These are phyloP conservation scores for Hydrolagus colliei DNA, from an alignment of 2,797 vertebrate genomes.

Conservation along the genomic window DNA sequence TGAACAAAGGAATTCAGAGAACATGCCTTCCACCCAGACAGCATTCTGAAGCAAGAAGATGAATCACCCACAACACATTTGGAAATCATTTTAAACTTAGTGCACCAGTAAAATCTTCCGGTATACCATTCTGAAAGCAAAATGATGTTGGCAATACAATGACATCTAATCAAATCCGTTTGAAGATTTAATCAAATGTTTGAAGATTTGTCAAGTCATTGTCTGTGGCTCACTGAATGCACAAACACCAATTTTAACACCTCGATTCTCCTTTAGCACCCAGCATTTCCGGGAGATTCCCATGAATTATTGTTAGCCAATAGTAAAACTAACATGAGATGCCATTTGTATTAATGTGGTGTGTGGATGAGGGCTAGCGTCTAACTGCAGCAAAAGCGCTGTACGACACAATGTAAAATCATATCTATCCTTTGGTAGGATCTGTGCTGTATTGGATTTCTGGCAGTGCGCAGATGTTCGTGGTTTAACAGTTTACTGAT, in stretches of 20 bases:
- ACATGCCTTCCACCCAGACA: background rate
- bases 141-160: background rate
- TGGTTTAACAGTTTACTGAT: background rate
- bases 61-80: no score
- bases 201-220: background rate
- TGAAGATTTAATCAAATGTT: background rate
- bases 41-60: background rate
- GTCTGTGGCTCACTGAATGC: background rate
- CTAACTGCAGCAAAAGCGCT: background rate
- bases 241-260: background rate
- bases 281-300: background rate
- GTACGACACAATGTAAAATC: background rate
- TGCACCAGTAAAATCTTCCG: background rate
- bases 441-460: conserved; percentile 2
- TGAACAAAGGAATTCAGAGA: conserved; percentile 2
- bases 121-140: background rate
- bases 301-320: conserved; percentile 1
- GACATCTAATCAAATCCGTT: background rate
- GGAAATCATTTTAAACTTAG: background rate
- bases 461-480: conserved; percentile 11
- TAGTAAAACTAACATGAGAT: background rate
- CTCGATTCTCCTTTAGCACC: background rate
- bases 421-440: conserved; percentile 10
- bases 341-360: conserved; percentile 5
- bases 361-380: background rate